A percentile compares a stretch with the other conserved stretches of the same genome.
Evolutionary conservation across 1,140 invertebrate genomes (phyloP).

Genomic region (Apolygus lucorum): DNA sequence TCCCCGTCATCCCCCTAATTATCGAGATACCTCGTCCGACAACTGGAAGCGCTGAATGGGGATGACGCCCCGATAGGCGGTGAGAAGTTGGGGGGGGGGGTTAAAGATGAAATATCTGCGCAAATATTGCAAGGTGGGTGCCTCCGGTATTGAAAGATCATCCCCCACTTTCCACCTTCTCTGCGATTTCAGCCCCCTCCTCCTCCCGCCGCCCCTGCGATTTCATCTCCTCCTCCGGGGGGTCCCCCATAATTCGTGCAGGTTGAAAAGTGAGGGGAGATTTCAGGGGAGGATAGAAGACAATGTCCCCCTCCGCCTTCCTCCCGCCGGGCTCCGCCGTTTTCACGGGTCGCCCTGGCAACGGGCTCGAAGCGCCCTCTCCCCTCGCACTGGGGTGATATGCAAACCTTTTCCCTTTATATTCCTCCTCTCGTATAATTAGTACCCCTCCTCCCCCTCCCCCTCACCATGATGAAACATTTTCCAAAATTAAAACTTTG

Average conservation of each 20-base stretch:
- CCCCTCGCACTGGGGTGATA: background rate
- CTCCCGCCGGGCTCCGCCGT: no score
- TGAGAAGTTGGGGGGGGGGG: background rate
- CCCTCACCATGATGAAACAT: no score
- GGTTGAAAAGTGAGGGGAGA: background rate
- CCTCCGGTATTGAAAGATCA: slow-evolving; percentile 12
- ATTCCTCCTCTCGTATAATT: background rate
- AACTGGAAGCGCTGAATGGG: background rate
- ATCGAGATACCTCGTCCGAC: background rate
- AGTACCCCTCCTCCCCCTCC: background rate
- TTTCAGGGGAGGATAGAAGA: background rate
- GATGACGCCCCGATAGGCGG: no score
- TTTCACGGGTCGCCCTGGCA: background rate
- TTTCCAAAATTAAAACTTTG: no score
- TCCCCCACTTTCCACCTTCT: background rate
- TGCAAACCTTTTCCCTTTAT: background rate
- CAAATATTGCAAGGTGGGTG: slow-evolving; percentile 15
- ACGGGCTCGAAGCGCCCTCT: background rate
- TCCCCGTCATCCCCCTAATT: background rate
- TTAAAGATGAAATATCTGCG: slow-evolving; percentile 11
- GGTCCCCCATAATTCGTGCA: slow-evolving; percentile 1
- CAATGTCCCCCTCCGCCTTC: background rate
- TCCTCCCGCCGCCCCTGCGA: no score
- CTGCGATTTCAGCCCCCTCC: no score
- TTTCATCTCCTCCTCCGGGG: background rate